These are phyloP conservation scores for Mesorhabditis sp. DNA, from an alignment of 2,888 invertebrate genomes.

Conservation along the genomic window DNA sequence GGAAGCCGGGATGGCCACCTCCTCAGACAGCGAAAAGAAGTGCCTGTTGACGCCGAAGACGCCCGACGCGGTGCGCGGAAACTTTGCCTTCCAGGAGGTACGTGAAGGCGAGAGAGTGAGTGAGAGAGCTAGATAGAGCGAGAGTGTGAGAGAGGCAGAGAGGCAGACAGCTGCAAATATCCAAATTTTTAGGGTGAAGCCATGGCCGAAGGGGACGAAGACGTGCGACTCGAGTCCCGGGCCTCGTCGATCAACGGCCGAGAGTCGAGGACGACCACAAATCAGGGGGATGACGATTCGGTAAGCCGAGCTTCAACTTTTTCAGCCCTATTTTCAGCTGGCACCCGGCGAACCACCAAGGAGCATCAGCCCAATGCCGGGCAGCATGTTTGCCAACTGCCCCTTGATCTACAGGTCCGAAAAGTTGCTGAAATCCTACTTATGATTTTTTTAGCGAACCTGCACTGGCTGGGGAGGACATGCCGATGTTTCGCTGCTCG, in stretches of 20 bases:
- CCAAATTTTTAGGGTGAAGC: no score
- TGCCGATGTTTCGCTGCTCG: background rate
- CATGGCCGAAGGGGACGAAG: no score
- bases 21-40: conserved; percentile 28
- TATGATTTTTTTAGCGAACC: background rate
- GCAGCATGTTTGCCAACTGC: conserved; percentile 14
- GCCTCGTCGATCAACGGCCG: conserved; percentile 3
- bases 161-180: no score
- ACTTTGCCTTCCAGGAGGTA: conserved; percentile 8
- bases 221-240: background rate
- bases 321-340: background rate
- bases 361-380: conserved; percentile 5
- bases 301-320: background rate
- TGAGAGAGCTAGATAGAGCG: no score
- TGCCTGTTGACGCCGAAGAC: conserved; percentile 31
- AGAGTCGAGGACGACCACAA: background rate
- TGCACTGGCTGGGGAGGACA: background rate
- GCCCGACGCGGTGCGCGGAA: conserved; percentile 8
- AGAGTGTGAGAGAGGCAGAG: no score
- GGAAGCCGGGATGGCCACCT: background rate
- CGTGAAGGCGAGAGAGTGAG: no score
- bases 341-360: background rate
- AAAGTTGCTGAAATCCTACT: background rate
- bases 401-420: conserved; percentile 16
- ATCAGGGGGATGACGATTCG: background rate